Base-by-base conservation (phyloP, 2,888 invertebrate genomes). In the Hydrotaea cyrtoneurina region DNA sequence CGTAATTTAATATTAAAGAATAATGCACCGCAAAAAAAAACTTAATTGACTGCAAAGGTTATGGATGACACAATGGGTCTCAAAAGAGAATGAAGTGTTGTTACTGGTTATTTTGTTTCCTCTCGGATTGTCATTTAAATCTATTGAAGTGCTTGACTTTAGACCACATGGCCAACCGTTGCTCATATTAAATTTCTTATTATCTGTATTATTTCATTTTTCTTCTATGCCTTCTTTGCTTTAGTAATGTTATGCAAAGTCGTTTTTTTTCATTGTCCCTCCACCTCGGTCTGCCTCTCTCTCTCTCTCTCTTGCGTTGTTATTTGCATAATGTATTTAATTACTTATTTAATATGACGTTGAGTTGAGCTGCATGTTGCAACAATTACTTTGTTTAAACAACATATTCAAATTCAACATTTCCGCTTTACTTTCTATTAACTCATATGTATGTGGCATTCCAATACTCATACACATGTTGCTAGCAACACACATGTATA, bases 1-100 rank as follows among this genome's bases (percentile, higher is more conserved):
- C 23, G 69, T 69, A 69, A 69, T 69, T 69, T 69, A 69, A 69
- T 69, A 39, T 69, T 69, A 15, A 62, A 62, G 31, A 15, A 23
- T 26, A 3, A 59, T 26, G 8, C 2, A 43, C 15, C 3, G 50
- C 15, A 59, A 31, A 36, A 62, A 59, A 31, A 62, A 62, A 31
- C 26, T 17, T 31, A 62, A 62, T 62, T 46, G 69, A 69, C 46
- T 43, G 46, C 46, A 23, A 69, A 46, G 69, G 69, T 69, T 69
- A 69, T 69, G 46, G 21, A 43, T 69, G 69, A 69, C 69, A 69
- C 43, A 69, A 69, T 69, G 46, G 39, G 17, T 43, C 69, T 13
- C 31, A 46, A 69, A 43, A 69, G 46, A 69, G 69, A 46, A 69
- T 69, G 21, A 23, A n/a, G 53, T 17, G 43, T 43, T 43, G 43